Percentiles rank a stretch among this genome's conserved stretches.
phyloP scores from a whole-genome alignment of 2,797 vertebrate species.

The Platalea minor region DNA sequence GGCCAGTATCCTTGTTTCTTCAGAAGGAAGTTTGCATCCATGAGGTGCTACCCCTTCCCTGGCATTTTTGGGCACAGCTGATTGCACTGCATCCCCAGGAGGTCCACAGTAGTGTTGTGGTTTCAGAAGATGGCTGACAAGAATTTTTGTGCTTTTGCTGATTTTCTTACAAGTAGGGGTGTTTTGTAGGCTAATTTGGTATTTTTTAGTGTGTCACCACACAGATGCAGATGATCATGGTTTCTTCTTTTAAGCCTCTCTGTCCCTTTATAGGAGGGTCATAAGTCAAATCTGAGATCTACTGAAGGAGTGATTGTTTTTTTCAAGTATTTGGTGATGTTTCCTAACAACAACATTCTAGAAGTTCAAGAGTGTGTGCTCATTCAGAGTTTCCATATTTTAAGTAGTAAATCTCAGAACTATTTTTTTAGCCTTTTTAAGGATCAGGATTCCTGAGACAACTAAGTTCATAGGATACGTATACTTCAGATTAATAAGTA shows the following conservation, averaged over 20 bases:
- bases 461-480: not conserved
- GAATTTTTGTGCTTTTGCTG: not conserved
- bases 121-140: not conserved
- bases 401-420: not conserved
- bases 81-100: not conserved
- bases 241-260: not conserved
- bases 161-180: not conserved
- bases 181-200: not conserved
- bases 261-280: not conserved
- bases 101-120: not conserved
- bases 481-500: not conserved
- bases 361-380: not conserved
- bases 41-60: not conserved
- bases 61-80: not conserved
- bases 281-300: not conserved
- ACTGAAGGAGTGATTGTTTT: not conserved
- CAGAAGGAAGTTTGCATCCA: not conserved
- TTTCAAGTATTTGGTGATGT: not conserved
- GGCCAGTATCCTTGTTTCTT: not conserved
- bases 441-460: not conserved
- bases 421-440: not conserved
- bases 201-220: not conserved
- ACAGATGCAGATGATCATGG: not conserved
- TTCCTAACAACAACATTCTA: not conserved
- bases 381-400: not conserved